Conservation (phyloP, 2,797 vertebrate species). For the Melanotaenia nigrans region DNA sequence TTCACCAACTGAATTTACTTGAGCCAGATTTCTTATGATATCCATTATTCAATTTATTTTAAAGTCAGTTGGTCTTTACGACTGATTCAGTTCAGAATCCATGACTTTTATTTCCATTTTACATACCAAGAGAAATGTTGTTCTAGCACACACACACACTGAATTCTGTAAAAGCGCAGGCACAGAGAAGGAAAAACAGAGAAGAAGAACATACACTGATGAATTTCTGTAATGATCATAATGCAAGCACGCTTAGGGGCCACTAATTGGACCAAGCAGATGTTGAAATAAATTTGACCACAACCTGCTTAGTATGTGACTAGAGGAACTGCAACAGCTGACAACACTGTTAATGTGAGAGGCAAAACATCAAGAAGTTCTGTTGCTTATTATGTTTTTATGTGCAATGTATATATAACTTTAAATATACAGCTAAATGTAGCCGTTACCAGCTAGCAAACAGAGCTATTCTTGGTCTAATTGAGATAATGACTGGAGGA, state of each 20-base stretch:
- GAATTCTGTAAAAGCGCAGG: neutral
- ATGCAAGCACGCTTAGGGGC: neutral
- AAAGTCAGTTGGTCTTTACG: conserved; percentile 22
- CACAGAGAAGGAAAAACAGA: neutral
- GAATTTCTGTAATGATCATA: neutral
- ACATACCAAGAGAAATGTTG: neutral
- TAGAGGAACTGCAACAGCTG: neutral
- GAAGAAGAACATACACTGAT: neutral
- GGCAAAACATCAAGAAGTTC: neutral
- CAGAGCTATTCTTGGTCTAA: neutral
- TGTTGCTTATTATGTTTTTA: neutral
- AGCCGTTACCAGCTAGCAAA: neutral
- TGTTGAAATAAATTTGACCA: neutral
- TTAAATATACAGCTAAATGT: neutral
- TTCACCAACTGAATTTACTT: conserved; percentile 40
- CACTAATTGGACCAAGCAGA: neutral
- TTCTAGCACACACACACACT: neutral
- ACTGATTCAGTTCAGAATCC: conserved; percentile 20
- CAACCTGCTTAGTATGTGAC: neutral
- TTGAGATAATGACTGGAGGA: neutral
- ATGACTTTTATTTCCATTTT: conserved; percentile 9
- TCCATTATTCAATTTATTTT: conserved; percentile 28
- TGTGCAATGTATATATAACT: neutral
- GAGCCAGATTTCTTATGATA: conserved; percentile 16
- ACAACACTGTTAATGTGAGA: neutral